Evolutionary conservation across 2,888 invertebrate genomes (phyloP).

Genomic region (Acrocera orbiculus): DNA sequence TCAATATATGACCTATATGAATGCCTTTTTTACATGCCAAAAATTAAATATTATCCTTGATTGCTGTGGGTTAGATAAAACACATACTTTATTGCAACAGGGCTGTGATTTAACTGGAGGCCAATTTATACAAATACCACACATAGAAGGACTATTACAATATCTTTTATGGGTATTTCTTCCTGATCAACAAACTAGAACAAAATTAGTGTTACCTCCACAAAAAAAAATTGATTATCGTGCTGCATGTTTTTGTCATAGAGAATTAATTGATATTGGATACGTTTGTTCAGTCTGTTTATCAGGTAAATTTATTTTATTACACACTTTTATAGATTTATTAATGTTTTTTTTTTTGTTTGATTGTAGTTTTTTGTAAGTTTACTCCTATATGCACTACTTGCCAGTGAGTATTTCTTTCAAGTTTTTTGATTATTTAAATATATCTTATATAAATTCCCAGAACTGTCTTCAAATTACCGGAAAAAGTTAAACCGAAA

Average conservation of each 20-base stretch:
- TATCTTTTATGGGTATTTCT: conserved; percentile 70
- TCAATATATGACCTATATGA: conserved; percentile 98
- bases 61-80: conserved; percentile 82
- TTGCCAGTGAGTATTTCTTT: conserved; percentile 64
- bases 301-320: conserved; percentile 49
- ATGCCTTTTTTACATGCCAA: conserved; percentile 90
- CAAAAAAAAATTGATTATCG: conserved; percentile 86
- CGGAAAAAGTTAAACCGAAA: no score
- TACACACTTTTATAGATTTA: neutral
- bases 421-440: conserved; percentile 28
- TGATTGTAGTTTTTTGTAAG: conserved; percentile 78
- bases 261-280: conserved; percentile 86
- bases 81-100: conserved; percentile 80
- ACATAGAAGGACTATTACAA: conserved; percentile 54
- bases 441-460: conserved; percentile 81
- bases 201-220: conserved; percentile 72
- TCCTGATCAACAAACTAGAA: conserved; percentile 63
- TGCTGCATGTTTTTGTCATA: conserved; percentile 95
- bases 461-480: no score
- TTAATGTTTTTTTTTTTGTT: conserved; percentile 15
- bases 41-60: conserved; percentile 76
- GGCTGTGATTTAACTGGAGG: conserved; percentile 95
- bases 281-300: conserved; percentile 96
- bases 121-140: conserved; percentile 72
- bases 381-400: conserved; percentile 96